A percentile compares a stretch with the other conserved stretches of the same genome.
These are phyloP conservation scores for Ophion costatus DNA, from an alignment of 2,888 invertebrate species.

Conservation along the genomic window DNA sequence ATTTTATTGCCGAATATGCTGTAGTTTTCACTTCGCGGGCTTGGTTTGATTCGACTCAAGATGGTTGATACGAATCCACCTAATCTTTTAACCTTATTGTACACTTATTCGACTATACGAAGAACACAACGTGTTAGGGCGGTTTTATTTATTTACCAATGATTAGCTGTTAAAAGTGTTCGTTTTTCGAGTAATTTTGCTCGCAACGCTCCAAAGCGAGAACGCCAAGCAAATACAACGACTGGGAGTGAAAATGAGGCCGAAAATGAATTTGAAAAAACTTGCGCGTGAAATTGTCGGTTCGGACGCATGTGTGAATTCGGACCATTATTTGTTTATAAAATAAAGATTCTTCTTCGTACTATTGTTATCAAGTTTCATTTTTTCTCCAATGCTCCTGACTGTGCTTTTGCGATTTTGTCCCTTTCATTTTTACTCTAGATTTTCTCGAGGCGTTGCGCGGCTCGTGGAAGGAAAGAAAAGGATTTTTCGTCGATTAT, in stretches of 20 bases:
- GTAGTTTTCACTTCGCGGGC: not conserved
- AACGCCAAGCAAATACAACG: not conserved
- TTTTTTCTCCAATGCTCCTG: not conserved
- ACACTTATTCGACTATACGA: not conserved
- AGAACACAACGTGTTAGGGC: not conserved
- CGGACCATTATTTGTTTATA: not conserved
- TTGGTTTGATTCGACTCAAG: too few species aligned
- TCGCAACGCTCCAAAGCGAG: not conserved
- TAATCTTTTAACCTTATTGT: not conserved
- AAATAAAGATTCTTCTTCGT: not conserved
- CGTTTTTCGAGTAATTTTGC: not conserved
- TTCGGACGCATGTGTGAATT: not conserved
- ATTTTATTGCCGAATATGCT: not conserved
- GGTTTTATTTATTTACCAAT: not conserved
- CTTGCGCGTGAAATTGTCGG: not conserved
- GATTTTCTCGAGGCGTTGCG: not conserved
- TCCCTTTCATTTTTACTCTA: not conserved
- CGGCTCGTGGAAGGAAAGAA: too few species aligned
- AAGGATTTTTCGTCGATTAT: too few species aligned
- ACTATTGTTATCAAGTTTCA: not conserved
- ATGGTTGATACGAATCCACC: too few species aligned
- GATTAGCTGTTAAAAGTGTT: not conserved
- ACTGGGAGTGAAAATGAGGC: not conserved
- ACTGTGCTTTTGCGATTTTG: not conserved
- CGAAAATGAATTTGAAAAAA: not conserved